Evolutionary conservation across 2,797 vertebrate genomes (phyloP), one percentile per base, ranked within the genome.

Genomic region (Vultur gryphus): DNA sequence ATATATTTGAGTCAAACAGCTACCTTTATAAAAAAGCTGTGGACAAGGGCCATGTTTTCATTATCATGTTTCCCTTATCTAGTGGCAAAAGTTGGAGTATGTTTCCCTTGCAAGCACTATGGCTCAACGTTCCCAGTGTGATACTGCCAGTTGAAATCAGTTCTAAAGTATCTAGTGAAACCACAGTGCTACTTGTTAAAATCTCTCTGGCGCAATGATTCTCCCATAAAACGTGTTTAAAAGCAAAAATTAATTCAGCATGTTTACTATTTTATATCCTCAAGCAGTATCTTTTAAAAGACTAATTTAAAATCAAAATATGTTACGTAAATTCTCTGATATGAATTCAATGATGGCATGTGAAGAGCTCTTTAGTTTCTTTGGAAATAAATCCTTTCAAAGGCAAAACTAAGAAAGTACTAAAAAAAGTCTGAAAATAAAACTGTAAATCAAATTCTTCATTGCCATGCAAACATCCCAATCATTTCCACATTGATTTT

Each of bases 361-460:
- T 29, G n/a, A 76, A 77, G 14, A 92, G 52, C 18, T 69, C 51
- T n/a, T 85, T 15, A 12, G 9, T 71, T 83, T 78, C 73, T 88
- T 81, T 84, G 67, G 66, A 89, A 85, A 95, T 18, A 93, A 72
- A 92, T 52, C 25, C 46, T 78, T 80, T 88, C 64, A 55, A 67
- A 89, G 41, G 54, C 57, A 86, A 62, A 92, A 64, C 70, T 57
- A 48, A 78, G 19, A 58, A 6, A 70, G 66, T 51, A 75, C 49
- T 77, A 52, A 62, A 65, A 69, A 70, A 80, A 82, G 46, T 44
- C 85, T 65, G 82, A 95, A 96, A 96, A 90, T 84, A 93, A 93
- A 95, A 64, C 67, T n/a, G 46, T 93, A 93, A 96, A 96, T 97
- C 83, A 97, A 77, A 73, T 64, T 84, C 66, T 69, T 73, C 18